Base-by-base conservation (phyloP, 2,113 vertebrate species). In the Chunga burmeisteri region DNA sequence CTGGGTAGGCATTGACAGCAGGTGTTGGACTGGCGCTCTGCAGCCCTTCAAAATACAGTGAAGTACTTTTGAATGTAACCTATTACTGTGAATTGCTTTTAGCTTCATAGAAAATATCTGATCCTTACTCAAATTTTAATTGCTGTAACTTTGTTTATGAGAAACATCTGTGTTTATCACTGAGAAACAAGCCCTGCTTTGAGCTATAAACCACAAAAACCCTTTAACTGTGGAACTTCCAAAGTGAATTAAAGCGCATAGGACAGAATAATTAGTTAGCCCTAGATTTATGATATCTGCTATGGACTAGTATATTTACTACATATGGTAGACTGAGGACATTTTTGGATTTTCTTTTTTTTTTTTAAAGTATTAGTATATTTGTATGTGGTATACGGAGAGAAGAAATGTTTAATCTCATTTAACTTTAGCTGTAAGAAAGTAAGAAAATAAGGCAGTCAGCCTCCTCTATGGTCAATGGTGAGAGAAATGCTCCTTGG, bases 121-220 rank as follows among this genome's bases (percentile, higher is more conserved):
- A 88, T 93, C 55, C 70, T 12, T 27, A 53, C 25, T 68, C 44
- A 83, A 47, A 86, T 78, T 71, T 93, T 93, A 93, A 92, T 94
- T 90, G 27, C 23, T 86, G 6, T 71, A 29, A 26, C 55, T 90
- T 93, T 86, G 63, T 93, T 90, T 86, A 96, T 62, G 63, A 91
- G 63, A 87, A 93, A 94, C 68, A 75, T 94, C 86, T 92, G 90
- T 92, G 80, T 88, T 92, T 94, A 86, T 90, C 55, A 55, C 55
- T 75, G 65, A 81, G 75, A 92, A 88, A 75, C 29, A 84, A 88
- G 19, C 30, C 72, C 32, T 66, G 58, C 30, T 96, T 91, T 91
- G 63, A 89, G 56, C 61, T 81, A 27, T 63, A 86, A 93, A 86
- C 32, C 32, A 66, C 62, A 70, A 68, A 82, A 26, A 10, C 9